Evolutionary conservation across 2,888 invertebrate genomes (phyloP).

Genomic region (Horisme vitalbata): DNA sequence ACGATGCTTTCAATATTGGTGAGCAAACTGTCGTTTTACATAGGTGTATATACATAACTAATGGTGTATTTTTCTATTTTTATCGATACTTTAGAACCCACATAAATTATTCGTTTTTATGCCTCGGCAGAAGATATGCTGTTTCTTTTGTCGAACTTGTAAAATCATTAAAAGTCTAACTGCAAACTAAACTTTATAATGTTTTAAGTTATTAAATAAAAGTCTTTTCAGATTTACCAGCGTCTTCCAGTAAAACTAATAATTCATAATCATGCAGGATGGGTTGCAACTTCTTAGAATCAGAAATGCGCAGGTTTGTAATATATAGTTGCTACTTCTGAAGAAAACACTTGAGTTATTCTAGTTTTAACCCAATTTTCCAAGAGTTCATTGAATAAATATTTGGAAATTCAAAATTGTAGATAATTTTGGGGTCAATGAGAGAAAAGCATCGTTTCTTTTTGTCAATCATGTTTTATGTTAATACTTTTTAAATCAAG

Average conservation of each 20-base stretch:
- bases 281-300: not conserved
- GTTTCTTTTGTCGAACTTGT: too few species aligned
- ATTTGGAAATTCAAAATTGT: slow-evolving; percentile 5
- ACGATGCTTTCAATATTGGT: slow-evolving; percentile 10
- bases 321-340: not conserved
- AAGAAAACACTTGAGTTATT: slow-evolving; percentile 10
- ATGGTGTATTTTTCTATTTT: too few species aligned
- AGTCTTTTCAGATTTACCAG: not conserved
- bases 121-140: too few species aligned
- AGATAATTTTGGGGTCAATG: slow-evolving; percentile 16
- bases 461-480: slow-evolving; percentile 18
- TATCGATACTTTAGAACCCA: too few species aligned
- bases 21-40: not conserved
- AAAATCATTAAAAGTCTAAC: too few species aligned
- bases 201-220: too few species aligned
- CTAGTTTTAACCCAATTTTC: slow-evolving; percentile 4
- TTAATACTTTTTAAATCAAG: slow-evolving; percentile 4
- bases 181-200: too few species aligned
- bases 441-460: slow-evolving; percentile 16
- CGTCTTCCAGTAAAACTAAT: not conserved
- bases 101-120: too few species aligned
- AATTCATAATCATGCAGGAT: not conserved
- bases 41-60: not conserved
- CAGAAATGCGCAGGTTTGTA: not conserved
- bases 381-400: slow-evolving; percentile 7